Evolutionary conservation across 2,113 vertebrate species (phyloP).

Genomic region (Sminthopsis crassicaudata): DNA sequence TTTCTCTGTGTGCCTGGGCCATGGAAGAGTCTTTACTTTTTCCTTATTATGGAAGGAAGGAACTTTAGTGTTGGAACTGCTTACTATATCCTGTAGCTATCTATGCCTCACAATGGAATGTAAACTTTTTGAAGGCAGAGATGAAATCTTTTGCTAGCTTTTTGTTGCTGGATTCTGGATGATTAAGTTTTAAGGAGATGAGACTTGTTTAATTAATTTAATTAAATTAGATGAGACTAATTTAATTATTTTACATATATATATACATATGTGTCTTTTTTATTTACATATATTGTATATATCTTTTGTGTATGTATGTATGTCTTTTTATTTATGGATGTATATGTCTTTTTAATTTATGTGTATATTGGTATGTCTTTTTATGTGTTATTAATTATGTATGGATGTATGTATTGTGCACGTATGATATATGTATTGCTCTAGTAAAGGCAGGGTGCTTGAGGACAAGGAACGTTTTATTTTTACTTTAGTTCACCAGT

Average conservation of each 20-base stretch:
- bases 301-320: background rate
- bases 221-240: background rate
- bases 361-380: too few species aligned
- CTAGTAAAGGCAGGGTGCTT: background rate
- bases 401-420: background rate
- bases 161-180: background rate
- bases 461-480: background rate
- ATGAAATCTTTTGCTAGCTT: background rate
- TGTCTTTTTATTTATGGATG: background rate
- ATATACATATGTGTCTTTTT: background rate
- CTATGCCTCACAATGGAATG: background rate
- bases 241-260: background rate
- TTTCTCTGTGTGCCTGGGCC: background rate
- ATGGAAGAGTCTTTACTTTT: background rate
- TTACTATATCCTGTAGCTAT: background rate
- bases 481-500: background rate
- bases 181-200: background rate
- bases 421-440: background rate
- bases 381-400: background rate
- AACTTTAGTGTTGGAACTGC: background rate
- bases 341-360: background rate
- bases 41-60: background rate
- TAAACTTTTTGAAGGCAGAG: slow-evolving; percentile 15
- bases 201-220: background rate
- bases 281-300: too few species aligned